Evolutionary conservation across 2,797 vertebrate species (phyloP), one percentile per base, ranked within the genome.

Genomic region (Lerista edwardsae): DNA sequence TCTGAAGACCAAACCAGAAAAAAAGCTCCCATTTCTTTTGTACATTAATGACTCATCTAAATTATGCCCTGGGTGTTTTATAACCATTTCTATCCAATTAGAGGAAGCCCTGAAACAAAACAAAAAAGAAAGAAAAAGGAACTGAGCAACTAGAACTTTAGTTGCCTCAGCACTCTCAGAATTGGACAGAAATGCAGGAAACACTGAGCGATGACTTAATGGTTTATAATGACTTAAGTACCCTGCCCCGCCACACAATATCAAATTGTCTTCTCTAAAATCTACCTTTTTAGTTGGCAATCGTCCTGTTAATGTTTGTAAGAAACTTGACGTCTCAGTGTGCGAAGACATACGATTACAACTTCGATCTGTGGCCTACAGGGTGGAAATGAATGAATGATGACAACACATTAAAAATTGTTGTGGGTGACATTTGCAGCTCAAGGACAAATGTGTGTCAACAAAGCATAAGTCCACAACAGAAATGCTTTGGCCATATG

Each of bases 261-360:
- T 88, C 84, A 89, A 76, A 93, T 91, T 90, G 92, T 94, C 94
- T 96, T 92, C 91, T 95, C 95, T 94, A 95, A 95, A 96, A 98
- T 98, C 98, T 99, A 99, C 99, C 99, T 99, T 99, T 99, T 99
- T 99, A 95, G 98, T 99, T 96, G 99, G 98, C 95, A 99, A 99
- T 94, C 99, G 98, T 99, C 99, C 99, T 96, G 99, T 99, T 99
- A 99, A 98, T 97, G 98, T 99, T 99, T 99, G 98, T 98, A 99
- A 99, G 98, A 99, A 99, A 98, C 98, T 99, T 97, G 98, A 95
- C 95, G 98, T 98, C 98, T 99, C 99, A 97, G 98, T 98, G 97
- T 99, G 99, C 97, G 99, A 99, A 98, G 99, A 99, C 99, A 99
- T 99, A 97, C 99, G 99, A 97, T 99, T 99, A 97, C 98, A 98